A percentile compares a stretch with the other conserved stretches of the same genome.
These are phyloP conservation scores for Loxodonta africana DNA, from an alignment of 2,113 vertebrate genomes.

Conservation along the genomic window DNA sequence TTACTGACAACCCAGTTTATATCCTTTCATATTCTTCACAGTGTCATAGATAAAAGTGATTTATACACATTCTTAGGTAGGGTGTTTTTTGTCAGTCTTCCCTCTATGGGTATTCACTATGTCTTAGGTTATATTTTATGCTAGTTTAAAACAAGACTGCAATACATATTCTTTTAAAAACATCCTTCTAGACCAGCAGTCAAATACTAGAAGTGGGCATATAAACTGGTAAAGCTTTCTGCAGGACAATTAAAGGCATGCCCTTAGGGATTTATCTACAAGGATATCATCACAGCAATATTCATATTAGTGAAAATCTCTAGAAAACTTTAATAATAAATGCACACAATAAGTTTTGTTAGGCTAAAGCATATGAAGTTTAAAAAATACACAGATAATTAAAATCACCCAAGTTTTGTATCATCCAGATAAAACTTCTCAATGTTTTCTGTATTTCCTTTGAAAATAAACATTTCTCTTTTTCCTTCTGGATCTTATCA, in stretches of 20 bases:
- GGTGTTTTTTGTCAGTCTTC: neutral
- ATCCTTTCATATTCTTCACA: neutral
- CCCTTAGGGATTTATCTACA: neutral
- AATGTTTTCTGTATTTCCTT: conserved; percentile 14
- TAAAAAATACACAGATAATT: neutral
- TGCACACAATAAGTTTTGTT: neutral
- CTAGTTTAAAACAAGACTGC: neutral
- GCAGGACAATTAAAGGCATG: neutral
- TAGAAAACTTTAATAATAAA: conserved; percentile 9
- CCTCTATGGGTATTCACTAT: neutral
- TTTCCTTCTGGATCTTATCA: conserved; percentile 25
- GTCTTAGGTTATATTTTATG: conserved; percentile 25
- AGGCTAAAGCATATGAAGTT: conserved; percentile 1
- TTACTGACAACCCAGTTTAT: conserved; percentile 26
- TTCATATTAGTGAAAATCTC: neutral
- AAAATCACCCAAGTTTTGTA: conserved; percentile 17
- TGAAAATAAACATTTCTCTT: conserved; percentile 33
- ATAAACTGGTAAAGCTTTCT: conserved; percentile 5
- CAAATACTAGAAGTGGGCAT: neutral
- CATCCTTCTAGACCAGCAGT: neutral
- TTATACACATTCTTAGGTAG: neutral
- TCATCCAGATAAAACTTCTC: neutral
- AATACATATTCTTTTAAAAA: neutral
- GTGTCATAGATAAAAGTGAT: neutral
- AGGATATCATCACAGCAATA: neutral